A percentile compares a stretch with the other conserved stretches of the same genome.
Conservation (phyloP, 2,113 vertebrate genomes). For the Tachuris rubrigastra region DNA sequence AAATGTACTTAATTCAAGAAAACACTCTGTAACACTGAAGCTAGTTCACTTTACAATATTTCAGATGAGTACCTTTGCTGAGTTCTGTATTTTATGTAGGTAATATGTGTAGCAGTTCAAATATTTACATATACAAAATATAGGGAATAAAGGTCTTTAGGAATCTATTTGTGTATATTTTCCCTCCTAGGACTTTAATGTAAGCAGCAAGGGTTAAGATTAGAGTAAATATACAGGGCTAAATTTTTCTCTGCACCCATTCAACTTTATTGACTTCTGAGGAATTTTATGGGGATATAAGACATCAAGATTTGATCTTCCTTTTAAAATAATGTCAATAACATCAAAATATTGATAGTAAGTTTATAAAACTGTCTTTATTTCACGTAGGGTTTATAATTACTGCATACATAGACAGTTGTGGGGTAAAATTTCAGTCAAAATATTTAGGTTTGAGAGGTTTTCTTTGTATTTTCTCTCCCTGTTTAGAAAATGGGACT, state of each 20-base stretch:
- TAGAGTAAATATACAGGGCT: slow-evolving; percentile 33
- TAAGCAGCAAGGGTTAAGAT: slow-evolving; percentile 31
- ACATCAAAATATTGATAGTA: neutral
- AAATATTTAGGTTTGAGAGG: neutral
- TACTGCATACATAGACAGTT: neutral
- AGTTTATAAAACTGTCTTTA: slow-evolving; percentile 46
- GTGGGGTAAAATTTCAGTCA: neutral
- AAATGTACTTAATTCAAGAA: neutral
- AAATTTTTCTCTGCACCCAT: slow-evolving; percentile 1
- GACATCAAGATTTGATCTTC: neutral
- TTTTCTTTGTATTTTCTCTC: neutral
- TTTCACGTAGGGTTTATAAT: slow-evolving; percentile 42
- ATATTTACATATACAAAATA: slow-evolving; percentile 57
- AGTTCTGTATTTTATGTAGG: slow-evolving; percentile 34
- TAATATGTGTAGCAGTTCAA: slow-evolving; percentile 42
- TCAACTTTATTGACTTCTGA: slow-evolving; percentile 4
- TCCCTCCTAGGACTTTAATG: neutral
- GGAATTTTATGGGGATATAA: neutral
- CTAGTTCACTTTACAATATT: slow-evolving; percentile 23
- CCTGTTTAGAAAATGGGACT: neutral
- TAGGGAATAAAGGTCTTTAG: slow-evolving; percentile 25
- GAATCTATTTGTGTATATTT: slow-evolving; percentile 34
- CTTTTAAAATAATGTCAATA: neutral
- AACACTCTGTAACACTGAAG: neutral
- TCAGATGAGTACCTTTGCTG: neutral